Conservation (phyloP, 2,113 vertebrate genomes). For the Sus scrofa region DNA sequence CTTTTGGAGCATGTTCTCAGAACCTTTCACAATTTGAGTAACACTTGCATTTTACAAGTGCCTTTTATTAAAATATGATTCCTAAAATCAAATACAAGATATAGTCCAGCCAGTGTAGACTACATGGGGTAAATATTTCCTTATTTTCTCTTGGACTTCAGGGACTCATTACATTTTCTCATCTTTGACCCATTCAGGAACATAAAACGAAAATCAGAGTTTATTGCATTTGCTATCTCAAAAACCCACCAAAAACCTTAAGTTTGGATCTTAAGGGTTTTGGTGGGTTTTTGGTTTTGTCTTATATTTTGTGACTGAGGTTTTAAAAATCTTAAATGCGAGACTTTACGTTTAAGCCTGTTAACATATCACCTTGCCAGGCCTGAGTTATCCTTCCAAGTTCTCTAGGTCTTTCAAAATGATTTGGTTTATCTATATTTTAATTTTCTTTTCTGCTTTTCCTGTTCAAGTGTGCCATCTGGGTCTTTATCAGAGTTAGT, state of each 20-base stretch:
- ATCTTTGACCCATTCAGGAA: neutral
- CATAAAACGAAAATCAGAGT: neutral
- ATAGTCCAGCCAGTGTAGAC: neutral
- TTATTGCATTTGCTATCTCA: neutral
- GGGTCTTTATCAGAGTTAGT: constrained; percentile 10
- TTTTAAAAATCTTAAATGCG: constrained; percentile 25
- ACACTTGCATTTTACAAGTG: neutral
- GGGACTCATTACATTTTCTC: neutral
- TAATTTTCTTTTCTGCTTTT: neutral
- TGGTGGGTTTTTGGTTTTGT: neutral
- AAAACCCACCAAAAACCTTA: neutral
- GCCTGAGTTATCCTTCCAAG: neutral
- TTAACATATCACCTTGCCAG: neutral
- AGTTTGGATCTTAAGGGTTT: neutral
- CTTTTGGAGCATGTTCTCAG: constrained; percentile 45
- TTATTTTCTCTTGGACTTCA: neutral
- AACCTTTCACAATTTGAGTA: neutral
- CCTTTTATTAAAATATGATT: constrained; percentile 26
- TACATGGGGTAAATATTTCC: neutral
- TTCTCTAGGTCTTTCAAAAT: constrained; percentile 34
- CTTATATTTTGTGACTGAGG: neutral
- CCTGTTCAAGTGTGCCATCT: constrained; percentile 2
- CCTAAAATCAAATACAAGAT: neutral
- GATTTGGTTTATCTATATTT: constrained; percentile 22
- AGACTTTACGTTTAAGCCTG: constrained; percentile 1